These are phyloP conservation scores for Apeira syringaria DNA, from an alignment of 2,888 invertebrate genomes.

Conservation along the genomic window DNA sequence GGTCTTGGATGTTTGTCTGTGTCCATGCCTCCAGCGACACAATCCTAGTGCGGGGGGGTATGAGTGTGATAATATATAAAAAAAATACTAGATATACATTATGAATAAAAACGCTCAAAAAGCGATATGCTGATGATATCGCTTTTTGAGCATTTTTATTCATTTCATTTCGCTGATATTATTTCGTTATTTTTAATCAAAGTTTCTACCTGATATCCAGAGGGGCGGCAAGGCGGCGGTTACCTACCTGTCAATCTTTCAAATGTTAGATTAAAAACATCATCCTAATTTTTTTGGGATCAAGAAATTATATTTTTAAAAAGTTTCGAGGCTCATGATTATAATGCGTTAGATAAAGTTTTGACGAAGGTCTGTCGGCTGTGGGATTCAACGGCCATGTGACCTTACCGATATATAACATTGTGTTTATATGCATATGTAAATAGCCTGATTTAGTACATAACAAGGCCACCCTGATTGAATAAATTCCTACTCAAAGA, in stretches of 20 bases:
- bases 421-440: conserved; percentile 2
- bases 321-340: conserved; percentile 63
- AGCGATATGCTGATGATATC: no score
- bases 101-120: no score
- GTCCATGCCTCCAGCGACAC: no score
- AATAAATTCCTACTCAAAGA: not conserved
- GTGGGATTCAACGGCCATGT: conserved; percentile 50
- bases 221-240: conserved; percentile 48
- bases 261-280: conserved; percentile 81
- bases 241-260: conserved; percentile 81
- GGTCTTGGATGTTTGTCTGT: no score
- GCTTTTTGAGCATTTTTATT: no score
- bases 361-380: conserved; percentile 76
- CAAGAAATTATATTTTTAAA: conserved; percentile 67
- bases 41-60: no score
- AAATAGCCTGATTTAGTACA: conserved; percentile 16
- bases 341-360: conserved; percentile 76
- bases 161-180: no score
- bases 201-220: conserved; percentile 74
- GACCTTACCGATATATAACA: conserved; percentile 27
- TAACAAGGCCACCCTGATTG: conserved; percentile 13
- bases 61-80: no score
- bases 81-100: no score
- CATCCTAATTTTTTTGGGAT: conserved; percentile 78
- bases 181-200: conserved; percentile 78